phyloP scores from a whole-genome alignment of 2,113 vertebrate genomes.

The Pituophis catenifer region DNA sequence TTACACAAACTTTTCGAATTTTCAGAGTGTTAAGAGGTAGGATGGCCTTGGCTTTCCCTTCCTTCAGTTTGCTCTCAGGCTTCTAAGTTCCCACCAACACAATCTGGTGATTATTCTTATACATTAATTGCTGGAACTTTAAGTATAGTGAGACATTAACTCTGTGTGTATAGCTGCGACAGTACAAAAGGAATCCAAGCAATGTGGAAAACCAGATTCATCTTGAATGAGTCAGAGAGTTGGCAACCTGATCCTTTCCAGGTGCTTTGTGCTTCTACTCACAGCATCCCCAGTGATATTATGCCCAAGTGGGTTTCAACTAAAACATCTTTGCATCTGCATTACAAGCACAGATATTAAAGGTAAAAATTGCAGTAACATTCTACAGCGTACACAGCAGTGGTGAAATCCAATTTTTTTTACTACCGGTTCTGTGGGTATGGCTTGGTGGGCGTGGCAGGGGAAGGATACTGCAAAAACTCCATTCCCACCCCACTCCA shows the following conservation, averaged over 20 bases:
- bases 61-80: constrained; percentile 13
- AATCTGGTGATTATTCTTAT: constrained; percentile 10
- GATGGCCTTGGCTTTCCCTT: constrained; percentile 30
- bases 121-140: constrained; percentile 23
- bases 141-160: constrained; percentile 24
- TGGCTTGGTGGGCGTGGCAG: too few species aligned
- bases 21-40: constrained; percentile 41
- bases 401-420: too few species aligned
- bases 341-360: neutral
- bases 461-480: too few species aligned
- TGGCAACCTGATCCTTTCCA: neutral
- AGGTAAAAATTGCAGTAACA: neutral
- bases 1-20: constrained; percentile 57
- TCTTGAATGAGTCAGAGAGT: neutral
- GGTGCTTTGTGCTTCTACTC: neutral
- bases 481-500: too few species aligned
- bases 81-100: constrained; percentile 13
- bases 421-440: too few species aligned
- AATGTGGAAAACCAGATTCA: neutral
- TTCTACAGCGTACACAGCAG: neutral
- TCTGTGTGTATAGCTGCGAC: constrained; percentile 14
- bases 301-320: neutral
- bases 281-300: neutral
- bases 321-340: neutral
- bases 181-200: constrained; percentile 5